These are phyloP conservation scores for Apistogramma diplotaenia DNA, from an alignment of 2,113 vertebrate genomes.

Conservation along the genomic window DNA sequence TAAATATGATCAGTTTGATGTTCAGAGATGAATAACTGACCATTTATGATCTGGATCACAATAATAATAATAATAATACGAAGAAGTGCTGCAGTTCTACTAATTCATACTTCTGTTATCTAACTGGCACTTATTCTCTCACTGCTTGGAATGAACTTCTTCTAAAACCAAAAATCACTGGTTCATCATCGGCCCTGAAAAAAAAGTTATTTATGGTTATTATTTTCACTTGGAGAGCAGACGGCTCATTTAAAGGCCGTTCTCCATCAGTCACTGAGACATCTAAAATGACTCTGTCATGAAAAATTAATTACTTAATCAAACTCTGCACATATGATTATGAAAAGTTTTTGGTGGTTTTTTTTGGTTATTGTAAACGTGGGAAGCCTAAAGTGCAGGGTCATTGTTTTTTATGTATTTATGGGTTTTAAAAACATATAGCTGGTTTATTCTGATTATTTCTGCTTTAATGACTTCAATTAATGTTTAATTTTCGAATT, in stretches of 20 bases:
- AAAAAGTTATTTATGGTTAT: neutral
- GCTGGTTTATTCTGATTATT: neutral
- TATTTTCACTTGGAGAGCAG: neutral
- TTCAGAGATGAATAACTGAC: neutral
- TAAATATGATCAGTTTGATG: neutral
- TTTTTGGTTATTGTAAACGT: neutral
- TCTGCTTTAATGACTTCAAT: neutral
- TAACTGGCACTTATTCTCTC: neutral
- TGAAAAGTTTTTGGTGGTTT: neutral
- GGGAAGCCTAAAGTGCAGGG: neutral
- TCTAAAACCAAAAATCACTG: too few relatives aligned
- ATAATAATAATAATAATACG: neutral
- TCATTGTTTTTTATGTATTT: neutral
- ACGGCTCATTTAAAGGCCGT: neutral
- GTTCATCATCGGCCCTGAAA: neutral
- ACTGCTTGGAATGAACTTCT: too few relatives aligned
- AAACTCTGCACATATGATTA: neutral
- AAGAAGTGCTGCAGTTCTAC: neutral
- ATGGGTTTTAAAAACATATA: neutral
- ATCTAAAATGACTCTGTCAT: neutral
- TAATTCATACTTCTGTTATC: neutral
- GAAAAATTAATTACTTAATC: neutral
- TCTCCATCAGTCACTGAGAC: neutral
- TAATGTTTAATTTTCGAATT: neutral
- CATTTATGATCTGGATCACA: neutral